Evolutionary conservation across 2,888 invertebrate species (phyloP).

Genomic region (Nemotelus nigrinus): DNA sequence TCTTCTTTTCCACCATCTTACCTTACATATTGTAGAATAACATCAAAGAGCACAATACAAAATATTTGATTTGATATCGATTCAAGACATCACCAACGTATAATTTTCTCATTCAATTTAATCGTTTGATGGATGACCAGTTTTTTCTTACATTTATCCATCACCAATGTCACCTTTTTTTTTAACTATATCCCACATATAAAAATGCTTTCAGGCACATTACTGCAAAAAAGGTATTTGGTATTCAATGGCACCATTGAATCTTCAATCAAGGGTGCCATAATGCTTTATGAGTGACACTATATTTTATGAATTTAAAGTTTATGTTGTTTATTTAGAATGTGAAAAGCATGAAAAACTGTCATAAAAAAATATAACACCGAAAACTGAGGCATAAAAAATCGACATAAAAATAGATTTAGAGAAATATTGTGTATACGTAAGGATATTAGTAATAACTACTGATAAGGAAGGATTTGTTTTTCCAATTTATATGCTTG

Average conservation of each 20-base stretch:
- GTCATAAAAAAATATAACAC: too few relatives aligned
- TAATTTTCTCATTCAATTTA: slow-evolving; percentile 51
- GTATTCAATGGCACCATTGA: slow-evolving; percentile 24
- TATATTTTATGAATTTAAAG: slow-evolving; percentile 47
- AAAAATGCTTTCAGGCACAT: too few relatives aligned
- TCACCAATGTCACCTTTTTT: not conserved
- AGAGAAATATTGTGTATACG: too few relatives aligned
- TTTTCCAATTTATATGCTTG: too few relatives aligned
- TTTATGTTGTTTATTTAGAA: slow-evolving; percentile 38
- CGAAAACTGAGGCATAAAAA: too few relatives aligned
- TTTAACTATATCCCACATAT: not conserved
- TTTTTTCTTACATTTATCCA: slow-evolving; percentile 31
- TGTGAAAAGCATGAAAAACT: not conserved
- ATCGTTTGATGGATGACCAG: slow-evolving; percentile 50
- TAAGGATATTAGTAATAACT: too few relatives aligned
- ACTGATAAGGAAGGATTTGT: too few relatives aligned
- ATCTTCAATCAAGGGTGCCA: slow-evolving; percentile 27
- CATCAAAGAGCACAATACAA: not conserved
- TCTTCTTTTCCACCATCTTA: too few relatives aligned
- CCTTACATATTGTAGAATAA: too few relatives aligned
- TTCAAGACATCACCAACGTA: slow-evolving; percentile 29
- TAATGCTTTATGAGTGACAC: slow-evolving; percentile 47
- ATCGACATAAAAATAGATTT: too few relatives aligned
- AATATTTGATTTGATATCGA: slow-evolving; percentile 25
- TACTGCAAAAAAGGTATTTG: not conserved